phyloP scores from a whole-genome alignment of 2,113 vertebrate species.

The Oncorhynchus gorbuscha region DNA sequence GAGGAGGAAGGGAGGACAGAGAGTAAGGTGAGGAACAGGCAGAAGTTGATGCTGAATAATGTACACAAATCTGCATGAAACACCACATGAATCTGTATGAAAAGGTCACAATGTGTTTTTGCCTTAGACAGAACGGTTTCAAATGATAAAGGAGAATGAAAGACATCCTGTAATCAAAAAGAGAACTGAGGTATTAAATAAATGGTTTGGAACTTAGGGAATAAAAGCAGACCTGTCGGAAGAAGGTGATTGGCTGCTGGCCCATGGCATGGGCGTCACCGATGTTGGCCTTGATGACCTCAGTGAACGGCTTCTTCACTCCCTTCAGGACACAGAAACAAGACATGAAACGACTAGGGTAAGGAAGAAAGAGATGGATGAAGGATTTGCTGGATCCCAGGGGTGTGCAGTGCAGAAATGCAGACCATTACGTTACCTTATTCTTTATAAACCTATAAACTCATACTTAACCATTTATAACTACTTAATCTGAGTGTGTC shows the following conservation, averaged over 20 bases:
- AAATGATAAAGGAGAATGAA: not conserved
- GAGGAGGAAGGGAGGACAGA: not conserved
- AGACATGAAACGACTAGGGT: not conserved
- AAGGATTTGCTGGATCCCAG: not conserved
- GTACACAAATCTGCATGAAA: conserved; percentile 11
- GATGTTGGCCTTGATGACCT: conserved; percentile 87
- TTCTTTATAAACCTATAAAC: too few relatives aligned
- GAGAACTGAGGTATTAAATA: not conserved
- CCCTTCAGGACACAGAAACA: conserved; percentile 68
- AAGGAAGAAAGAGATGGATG: not conserved
- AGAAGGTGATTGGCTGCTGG: conserved; percentile 87
- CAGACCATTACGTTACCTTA: too few relatives aligned
- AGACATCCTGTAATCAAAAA: conserved; percentile 22
- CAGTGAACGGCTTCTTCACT: conserved; percentile 85
- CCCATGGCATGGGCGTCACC: conserved; percentile 91
- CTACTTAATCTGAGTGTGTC: too few relatives aligned
- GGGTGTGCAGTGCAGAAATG: too few relatives aligned
- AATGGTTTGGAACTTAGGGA: not conserved
- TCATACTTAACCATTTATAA: too few relatives aligned
- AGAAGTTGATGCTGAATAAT: not conserved
- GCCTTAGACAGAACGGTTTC: too few relatives aligned
- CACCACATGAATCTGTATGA: not conserved
- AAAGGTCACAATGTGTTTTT: not conserved
- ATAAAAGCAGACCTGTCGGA: conserved; percentile 79
- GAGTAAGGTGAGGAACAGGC: not conserved